A percentile compares a stretch with the other conserved stretches of the same genome.
Conservation (phyloP, 2,888 invertebrate species). For the Hipparchia semele region DNA sequence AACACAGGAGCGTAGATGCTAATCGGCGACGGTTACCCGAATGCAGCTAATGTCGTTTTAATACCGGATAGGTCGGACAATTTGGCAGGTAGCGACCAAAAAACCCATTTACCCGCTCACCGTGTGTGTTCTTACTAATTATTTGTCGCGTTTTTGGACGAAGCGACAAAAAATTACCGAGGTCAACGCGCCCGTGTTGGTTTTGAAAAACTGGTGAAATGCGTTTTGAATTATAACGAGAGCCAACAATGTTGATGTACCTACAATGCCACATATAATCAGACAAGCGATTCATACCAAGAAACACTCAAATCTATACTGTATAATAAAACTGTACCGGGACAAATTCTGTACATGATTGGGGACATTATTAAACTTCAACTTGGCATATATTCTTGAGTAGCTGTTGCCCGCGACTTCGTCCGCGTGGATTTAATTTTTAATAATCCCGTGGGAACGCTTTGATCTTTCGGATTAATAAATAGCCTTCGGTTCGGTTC, state of each 20-base stretch:
- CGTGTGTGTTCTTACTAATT: constrained; percentile 74
- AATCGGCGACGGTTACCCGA: constrained; percentile 59
- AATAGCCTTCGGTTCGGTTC: too few species aligned
- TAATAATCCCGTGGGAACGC: too few species aligned
- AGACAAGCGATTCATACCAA: neutral
- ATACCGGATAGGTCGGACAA: constrained; percentile 64
- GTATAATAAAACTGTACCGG: neutral
- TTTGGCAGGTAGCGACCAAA: constrained; percentile 63
- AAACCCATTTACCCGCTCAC: constrained; percentile 65
- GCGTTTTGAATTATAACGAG: constrained; percentile 27
- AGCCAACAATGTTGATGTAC: neutral
- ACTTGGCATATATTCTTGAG: too few species aligned
- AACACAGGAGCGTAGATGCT: constrained; percentile 49
- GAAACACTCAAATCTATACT: neutral
- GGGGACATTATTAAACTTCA: too few species aligned
- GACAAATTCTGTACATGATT: neutral
- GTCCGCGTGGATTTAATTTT: too few species aligned
- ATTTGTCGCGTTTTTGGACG: constrained; percentile 54
- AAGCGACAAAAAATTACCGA: constrained; percentile 42
- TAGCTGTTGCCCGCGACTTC: too few species aligned
- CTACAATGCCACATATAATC: neutral
- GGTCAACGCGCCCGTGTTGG: constrained; percentile 39
- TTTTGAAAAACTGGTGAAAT: constrained; percentile 38
- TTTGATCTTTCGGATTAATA: too few species aligned
- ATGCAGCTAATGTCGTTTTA: constrained; percentile 74